A percentile compares a stretch with the other conserved stretches of the same genome.
phyloP scores from a whole-genome alignment of 2,113 vertebrate genomes.

The Baryphthengus martii region DNA sequence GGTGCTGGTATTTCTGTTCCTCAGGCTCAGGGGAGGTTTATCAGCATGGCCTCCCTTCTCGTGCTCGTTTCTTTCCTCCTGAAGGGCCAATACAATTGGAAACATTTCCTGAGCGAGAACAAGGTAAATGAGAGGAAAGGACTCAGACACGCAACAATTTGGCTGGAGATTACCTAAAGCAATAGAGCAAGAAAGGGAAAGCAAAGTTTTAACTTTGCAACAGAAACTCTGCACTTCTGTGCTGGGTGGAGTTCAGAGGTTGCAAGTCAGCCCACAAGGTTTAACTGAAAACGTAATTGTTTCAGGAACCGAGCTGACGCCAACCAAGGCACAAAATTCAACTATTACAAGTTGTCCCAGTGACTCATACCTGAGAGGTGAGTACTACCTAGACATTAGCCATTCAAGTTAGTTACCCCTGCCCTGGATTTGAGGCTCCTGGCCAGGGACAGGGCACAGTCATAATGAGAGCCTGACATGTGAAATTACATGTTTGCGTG shows the following conservation, averaged over 20 bases:
- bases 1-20: background rate
- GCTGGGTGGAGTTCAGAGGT: background rate
- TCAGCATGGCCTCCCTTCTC: background rate
- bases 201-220: background rate
- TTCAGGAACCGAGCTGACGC: background rate
- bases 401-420: background rate
- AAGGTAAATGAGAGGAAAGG: background rate
- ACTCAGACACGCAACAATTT: background rate
- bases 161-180: background rate
- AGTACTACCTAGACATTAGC: background rate
- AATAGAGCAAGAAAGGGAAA: background rate
- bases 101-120: background rate
- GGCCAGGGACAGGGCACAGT: background rate
- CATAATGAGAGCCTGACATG: background rate
- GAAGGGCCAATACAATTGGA: background rate
- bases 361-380: background rate
- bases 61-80: background rate
- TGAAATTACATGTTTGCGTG: background rate
- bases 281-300: constrained; percentile 19
- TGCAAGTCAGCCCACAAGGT: background rate
- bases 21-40: background rate
- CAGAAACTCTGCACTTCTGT: background rate
- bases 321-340: background rate
- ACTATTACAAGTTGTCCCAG: background rate
- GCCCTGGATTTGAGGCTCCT: background rate